Percentiles rank a stretch among this genome's conserved stretches.
phyloP scores from a whole-genome alignment of 2,888 invertebrate species.

The Drosophila ustulata region DNA sequence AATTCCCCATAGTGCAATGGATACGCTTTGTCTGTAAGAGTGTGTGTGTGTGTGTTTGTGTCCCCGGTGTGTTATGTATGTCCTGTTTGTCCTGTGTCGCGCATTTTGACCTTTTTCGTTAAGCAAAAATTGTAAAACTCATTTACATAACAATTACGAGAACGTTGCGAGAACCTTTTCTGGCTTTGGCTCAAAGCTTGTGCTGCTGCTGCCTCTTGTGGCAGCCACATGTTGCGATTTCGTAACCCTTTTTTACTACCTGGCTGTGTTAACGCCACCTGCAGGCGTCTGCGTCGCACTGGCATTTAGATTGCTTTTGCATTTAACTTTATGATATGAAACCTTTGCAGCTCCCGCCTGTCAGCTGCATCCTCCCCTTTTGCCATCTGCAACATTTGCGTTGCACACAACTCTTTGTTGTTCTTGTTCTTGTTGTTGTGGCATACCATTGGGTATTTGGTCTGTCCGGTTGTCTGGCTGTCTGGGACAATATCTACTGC shows the following conservation, averaged over 20 bases:
- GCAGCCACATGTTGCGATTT: constrained; percentile 58
- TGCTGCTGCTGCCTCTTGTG: constrained; percentile 24
- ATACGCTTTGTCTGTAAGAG: constrained; percentile 12
- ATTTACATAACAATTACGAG: constrained; percentile 78
- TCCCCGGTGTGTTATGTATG: constrained; percentile 10
- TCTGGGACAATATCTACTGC: constrained; percentile 20
- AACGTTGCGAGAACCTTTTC: constrained; percentile 54
- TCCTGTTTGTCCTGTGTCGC: constrained; percentile 30
- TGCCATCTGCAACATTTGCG: constrained; percentile 6
- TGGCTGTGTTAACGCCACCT: constrained; percentile 59
- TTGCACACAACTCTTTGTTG: background rate
- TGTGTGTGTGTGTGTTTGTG: constrained; percentile 12
- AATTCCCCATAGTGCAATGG: no score
- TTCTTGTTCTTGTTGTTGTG: background rate
- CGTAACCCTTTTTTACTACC: constrained; percentile 30
- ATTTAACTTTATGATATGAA: constrained; percentile 51
- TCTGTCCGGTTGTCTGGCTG: constrained; percentile 7
- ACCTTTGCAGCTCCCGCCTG: constrained; percentile 25
- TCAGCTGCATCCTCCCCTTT: constrained; percentile 60
- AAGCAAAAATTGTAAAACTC: constrained; percentile 77
- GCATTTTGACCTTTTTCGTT: constrained; percentile 70
- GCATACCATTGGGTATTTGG: background rate
- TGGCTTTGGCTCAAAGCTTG: constrained; percentile 16
- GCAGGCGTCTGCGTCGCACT: constrained; percentile 58
- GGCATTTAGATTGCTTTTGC: constrained; percentile 77